Evolutionary conservation across 2,888 invertebrate species (phyloP), one percentile per base, ranked within the genome.

Genomic region (Acanthopleura granulata): DNA sequence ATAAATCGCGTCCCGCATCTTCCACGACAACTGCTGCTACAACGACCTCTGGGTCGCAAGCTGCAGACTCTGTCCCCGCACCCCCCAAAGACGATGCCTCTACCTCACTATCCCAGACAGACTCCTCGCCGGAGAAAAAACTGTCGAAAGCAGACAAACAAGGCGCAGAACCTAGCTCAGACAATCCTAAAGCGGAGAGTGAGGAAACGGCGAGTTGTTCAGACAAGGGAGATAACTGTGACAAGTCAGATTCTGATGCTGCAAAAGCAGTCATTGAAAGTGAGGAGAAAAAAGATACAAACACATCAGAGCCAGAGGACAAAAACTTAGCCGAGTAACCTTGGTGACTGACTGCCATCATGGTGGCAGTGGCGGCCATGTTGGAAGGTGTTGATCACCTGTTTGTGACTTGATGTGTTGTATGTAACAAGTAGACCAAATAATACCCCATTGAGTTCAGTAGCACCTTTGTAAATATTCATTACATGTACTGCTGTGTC

Each of bases 11-110:
- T 18, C 18, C 29, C 61, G 29, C 40, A 40, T 49, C 72, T 27
- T 11, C 78, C 3, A 70, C 62, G 9, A 51, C 49, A 50, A 22
- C 72, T 29, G 11, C 77, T 3, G 72, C 78, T 3, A 25, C 78
- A 12, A 62, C 77, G 57, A 22, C 74, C 49, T 16, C 62, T 15
- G 30, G 25, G 49, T 69, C 72, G 25, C 27, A 72, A 66, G 27
- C 15, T 57, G 62, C 22, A 62, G 29, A 74, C 74, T 62, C 40
- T 72, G 72, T 11, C 57, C 57, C 57, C 18, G 9, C 40, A 40
- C 40, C 40, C 40, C 40, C 40, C 9, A 40, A 40, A 40, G 40
- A 40, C 40, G 40, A 40, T 40, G 9, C 40, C 40, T 40, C 40
- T 40, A 40, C 40, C 40, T 40, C 40, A 40, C 40, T 40, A 9